These are phyloP conservation scores for Carassius carassius DNA, from an alignment of 2,113 vertebrate species.

Conservation along the genomic window DNA sequence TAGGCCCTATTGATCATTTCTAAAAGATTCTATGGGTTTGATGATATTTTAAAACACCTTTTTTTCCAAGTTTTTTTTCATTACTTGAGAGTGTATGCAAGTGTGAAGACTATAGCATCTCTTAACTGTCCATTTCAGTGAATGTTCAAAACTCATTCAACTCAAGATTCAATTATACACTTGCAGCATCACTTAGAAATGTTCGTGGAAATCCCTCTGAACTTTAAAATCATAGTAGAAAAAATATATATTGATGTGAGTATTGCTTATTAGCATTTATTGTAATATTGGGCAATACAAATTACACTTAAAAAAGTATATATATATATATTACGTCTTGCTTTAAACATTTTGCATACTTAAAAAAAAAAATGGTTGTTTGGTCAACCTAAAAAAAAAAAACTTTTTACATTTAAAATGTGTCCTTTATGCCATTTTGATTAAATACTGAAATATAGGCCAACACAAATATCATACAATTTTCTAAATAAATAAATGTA, in stretches of 20 bases:
- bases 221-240: not conserved
- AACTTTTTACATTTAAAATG: too few species aligned
- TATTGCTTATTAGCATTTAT: too few species aligned
- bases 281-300: too few species aligned
- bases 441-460: not conserved
- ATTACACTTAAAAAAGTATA: not conserved
- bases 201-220: too few species aligned
- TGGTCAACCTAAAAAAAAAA: too few species aligned
- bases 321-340: not conserved
- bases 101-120: not conserved
- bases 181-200: too few species aligned
- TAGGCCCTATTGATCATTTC: not conserved
- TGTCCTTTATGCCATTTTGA: not conserved
- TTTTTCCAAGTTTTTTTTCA: not conserved
- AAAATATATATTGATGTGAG: too few species aligned
- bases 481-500: too few species aligned
- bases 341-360: not conserved
- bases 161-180: too few species aligned
- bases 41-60: not conserved
- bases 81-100: not conserved
- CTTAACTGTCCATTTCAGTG: not conserved
- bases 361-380: too few species aligned
- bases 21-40: not conserved
- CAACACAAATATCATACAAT: not conserved
- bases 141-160: too few species aligned